Evolutionary conservation across 2,113 vertebrate species (phyloP), one percentile per base, ranked within the genome.

Genomic region (Amia ocellicauda): DNA sequence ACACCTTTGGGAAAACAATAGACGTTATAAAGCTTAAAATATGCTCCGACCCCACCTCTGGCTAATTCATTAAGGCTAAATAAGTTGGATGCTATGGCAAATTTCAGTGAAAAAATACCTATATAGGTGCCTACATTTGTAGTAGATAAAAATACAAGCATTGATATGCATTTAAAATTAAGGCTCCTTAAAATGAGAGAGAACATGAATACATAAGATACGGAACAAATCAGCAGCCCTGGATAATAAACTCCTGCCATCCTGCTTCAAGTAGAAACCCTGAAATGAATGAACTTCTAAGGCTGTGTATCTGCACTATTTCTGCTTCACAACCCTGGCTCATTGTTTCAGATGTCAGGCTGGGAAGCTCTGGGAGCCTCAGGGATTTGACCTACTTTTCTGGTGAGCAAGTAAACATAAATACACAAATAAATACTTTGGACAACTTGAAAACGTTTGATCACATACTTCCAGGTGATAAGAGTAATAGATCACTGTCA

Each of bases 371-470:
- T 5, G 29, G 50, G 45, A 47, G 51, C 67, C 36, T 40, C 24
- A 31, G 68, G 68, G 61, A 68, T 58, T 16, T 54, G 61, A 68
- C 68, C 64, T 51, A 68, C 52, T 67, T 70, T 60, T 43, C 51
- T 31, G 3, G 16, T 60, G 60, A 36, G 14, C 23, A 57, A 60
- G 26, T n/a, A 31, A 64, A 63, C 27, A 41, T 20, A 41, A 22
- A 42, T n/a, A 36, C 13, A 20, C 19, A 43, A 43, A 43, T 43
- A 42, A 42, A 58, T 11, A 40, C 19, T 41, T 22, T 14, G 53
- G 53, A 56, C 53, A 56, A 56, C 53, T 56, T 56, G 27, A 26
- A 9, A 29, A 28, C 27, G 20, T 58, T 58, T 58, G n/a, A 22
- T 58, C 13, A 14, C 17, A 22, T 11, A 41, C 16, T 14, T 16